phyloP scores from a whole-genome alignment of 35 echinoderm and acorn worm species.

The Ophiothrix spiculata region DNA sequence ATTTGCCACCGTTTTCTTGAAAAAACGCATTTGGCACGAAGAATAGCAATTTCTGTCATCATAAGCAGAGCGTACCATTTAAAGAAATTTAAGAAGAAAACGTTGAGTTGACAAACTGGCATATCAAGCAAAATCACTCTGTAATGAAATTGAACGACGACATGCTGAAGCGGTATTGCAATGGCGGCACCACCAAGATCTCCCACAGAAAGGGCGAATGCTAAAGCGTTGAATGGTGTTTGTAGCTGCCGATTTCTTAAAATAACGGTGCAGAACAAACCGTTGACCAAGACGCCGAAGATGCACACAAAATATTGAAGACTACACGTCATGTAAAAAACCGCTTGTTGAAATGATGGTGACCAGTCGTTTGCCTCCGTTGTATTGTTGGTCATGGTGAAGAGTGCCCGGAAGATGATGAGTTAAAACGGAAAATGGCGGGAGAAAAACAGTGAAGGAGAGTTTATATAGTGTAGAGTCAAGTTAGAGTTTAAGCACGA shows the following conservation, averaged over 20 bases:
- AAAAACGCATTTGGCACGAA: not conserved
- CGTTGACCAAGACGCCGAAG: not conserved
- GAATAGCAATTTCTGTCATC: not conserved
- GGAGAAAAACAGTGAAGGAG: no score
- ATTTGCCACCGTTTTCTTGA: not conserved
- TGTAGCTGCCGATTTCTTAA: not conserved
- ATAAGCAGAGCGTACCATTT: not conserved
- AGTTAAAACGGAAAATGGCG: no score
- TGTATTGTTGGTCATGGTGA: no score
- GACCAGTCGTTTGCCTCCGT: no score
- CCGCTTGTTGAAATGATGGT: no score
- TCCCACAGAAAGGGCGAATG: not conserved
- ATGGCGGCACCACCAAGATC: not conserved
- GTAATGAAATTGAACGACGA: not conserved
- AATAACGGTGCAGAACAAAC: no score
- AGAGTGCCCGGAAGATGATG: no score
- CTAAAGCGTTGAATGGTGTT: not conserved
- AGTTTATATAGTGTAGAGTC: no score
- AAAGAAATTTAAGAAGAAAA: not conserved
- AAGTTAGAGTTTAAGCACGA: no score
- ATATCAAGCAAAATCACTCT: not conserved
- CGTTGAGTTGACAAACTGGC: not conserved
- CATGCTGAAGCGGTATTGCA: not conserved
- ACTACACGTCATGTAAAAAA: no score
- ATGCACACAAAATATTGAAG: not conserved